Evolutionary conservation across 2,797 vertebrate genomes (phyloP).

Genomic region (Botia kubotai): DNA sequence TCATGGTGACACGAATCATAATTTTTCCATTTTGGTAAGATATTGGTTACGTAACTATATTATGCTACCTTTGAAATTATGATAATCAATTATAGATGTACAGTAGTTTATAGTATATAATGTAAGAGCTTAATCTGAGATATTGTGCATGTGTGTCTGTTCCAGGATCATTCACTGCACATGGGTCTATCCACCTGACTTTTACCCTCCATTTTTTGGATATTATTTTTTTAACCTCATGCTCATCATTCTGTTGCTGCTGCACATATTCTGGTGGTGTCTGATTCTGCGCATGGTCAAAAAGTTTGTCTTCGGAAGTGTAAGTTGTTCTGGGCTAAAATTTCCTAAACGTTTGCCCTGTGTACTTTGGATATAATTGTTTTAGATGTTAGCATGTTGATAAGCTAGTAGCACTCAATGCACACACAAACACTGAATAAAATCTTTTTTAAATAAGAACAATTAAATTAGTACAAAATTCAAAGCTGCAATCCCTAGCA

Average conservation of each 20-base stretch:
- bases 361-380: background rate
- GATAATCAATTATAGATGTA: background rate
- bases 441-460: no score
- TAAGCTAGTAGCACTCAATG: background rate
- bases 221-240: slow-evolving; percentile 89
- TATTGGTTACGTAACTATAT: background rate
- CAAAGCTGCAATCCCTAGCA: no score
- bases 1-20: slow-evolving; percentile 88
- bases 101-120: slow-evolving; percentile 6
- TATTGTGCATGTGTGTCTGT: slow-evolving; percentile 3
- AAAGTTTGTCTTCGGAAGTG: slow-evolving; percentile 84
- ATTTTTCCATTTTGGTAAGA: slow-evolving; percentile 94
- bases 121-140: background rate
- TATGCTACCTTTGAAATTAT: background rate
- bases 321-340: slow-evolving; percentile 71
- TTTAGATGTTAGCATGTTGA: background rate
- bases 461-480: no score
- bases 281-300: slow-evolving; percentile 86
- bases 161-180: slow-evolving; percentile 91
- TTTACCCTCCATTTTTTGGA: slow-evolving; percentile 86
- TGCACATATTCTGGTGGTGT: slow-evolving; percentile 92
- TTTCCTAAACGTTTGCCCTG: background rate
- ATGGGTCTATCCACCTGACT: slow-evolving; percentile 78
- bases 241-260: slow-evolving; percentile 82
- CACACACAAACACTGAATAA: no score